These are phyloP conservation scores for Philopotamus ludificatus DNA, from an alignment of 1,140 invertebrate genomes.

Conservation along the genomic window DNA sequence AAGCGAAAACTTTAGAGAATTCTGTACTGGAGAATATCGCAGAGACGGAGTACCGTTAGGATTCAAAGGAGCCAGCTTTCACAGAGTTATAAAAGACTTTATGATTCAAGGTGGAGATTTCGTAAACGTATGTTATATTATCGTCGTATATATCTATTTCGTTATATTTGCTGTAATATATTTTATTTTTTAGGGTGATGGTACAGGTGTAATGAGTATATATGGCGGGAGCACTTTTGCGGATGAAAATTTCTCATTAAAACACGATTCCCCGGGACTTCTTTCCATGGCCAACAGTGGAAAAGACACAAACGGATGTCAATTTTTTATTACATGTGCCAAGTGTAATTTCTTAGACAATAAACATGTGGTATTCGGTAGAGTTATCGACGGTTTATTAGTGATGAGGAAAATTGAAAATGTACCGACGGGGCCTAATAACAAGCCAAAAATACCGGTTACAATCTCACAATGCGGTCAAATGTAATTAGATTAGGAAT, in stretches of 20 bases:
- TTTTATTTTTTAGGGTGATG: slow-evolving; percentile 78
- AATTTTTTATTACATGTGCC: slow-evolving; percentile 88
- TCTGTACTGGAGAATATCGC: slow-evolving; percentile 94
- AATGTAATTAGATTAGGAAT: too few species aligned
- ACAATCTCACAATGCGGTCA: slow-evolving; percentile 96
- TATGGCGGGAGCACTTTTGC: slow-evolving; percentile 91
- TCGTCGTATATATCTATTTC: background rate
- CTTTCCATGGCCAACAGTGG: slow-evolving; percentile 99
- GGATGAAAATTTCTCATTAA: slow-evolving; percentile 96
- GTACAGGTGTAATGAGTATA: slow-evolving; percentile 96
- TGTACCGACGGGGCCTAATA: slow-evolving; percentile 97
- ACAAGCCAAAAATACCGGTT: slow-evolving; percentile 98
- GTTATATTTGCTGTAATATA: too few species aligned
- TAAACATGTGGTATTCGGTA: too few species aligned
- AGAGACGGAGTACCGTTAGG: slow-evolving; percentile 93
- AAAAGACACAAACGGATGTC: slow-evolving; percentile 98
- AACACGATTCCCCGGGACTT: slow-evolving; percentile 93
- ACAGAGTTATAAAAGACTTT: too few species aligned
- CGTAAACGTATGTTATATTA: slow-evolving; percentile 75
- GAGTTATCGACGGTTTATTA: slow-evolving; percentile 93
- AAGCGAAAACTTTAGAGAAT: slow-evolving; percentile 97
- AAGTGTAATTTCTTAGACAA: slow-evolving; percentile 94
- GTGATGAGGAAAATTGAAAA: slow-evolving; percentile 99
- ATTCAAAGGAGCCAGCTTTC: slow-evolving; percentile 92
- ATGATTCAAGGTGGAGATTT: slow-evolving; percentile 99